Evolutionary conservation across 2,797 vertebrate species (phyloP), one percentile per base, ranked within the genome.

Genomic region (Enteromius fasciolatus): DNA sequence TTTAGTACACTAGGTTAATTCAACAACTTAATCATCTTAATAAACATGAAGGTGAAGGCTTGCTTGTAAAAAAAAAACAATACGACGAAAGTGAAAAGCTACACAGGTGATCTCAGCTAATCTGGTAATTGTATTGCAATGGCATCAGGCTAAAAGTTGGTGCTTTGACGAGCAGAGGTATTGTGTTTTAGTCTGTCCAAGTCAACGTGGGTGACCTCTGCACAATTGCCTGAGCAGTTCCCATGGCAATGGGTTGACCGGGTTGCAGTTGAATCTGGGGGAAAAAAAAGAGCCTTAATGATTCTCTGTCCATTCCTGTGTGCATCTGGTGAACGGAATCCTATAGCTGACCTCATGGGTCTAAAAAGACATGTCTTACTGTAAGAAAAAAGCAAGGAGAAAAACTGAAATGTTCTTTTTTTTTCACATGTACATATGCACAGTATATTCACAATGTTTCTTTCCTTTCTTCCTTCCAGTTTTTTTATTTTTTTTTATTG

Each of bases 161-260:
- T 59, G 7, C 54, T 5, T 73, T 0, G 1, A 54, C 23, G 7
- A 67, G 7, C 63, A 81, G 28, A 25, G 20, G 44, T 82, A 76
- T 52, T 41, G 33, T 67, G 61, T 75, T 76, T n/a, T 31, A 63
- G 6, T 50, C 23, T 33, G 66, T 20, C 17, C 20, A 2, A 63
- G 46, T 46, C 66, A 69, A 33, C 3, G 31, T 68, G 52, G 64
- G 20, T 83, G 74, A 77, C 81, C 64, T 70, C 10, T 50, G 66
- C 52, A 61, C 81, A 76, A 50, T 83, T 69, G 28, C 14, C 50
- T 69, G 28, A 61, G 39, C 20, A 14, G 74, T 83, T 77, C 73
- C 73, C 64, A 69, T 82, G 81, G 50, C n/a, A 52, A 82, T 82
- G 25, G 72, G 50, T 44, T 83, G 52, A 61, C 41, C 5, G 20